These are phyloP conservation scores for Myripristis murdjan DNA, from an alignment of 2,797 vertebrate species.

Conservation along the genomic window DNA sequence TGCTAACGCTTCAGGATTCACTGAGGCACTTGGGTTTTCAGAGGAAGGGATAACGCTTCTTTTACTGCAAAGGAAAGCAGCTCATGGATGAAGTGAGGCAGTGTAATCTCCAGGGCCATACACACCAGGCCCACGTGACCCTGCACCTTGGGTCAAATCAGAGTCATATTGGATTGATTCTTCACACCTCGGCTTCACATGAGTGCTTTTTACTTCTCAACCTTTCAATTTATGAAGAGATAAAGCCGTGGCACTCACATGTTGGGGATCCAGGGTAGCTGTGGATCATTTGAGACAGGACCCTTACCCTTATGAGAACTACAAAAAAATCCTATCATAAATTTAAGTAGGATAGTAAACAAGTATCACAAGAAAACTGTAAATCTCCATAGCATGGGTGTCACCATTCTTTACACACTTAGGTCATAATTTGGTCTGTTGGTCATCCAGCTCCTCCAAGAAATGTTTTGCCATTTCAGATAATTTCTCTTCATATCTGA, in stretches of 20 bases:
- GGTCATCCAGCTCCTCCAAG: too few species aligned
- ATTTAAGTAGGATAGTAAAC: not conserved
- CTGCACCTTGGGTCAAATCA: conserved; percentile 13
- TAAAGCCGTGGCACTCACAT: not conserved
- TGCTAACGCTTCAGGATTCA: not conserved
- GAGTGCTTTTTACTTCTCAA: conserved; percentile 8
- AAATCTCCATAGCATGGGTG: not conserved
- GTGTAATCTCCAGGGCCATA: conserved; percentile 3
- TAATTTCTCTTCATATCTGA: too few species aligned
- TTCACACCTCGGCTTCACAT: conserved; percentile 34
- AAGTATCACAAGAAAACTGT: not conserved
- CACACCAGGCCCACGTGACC: not conserved
- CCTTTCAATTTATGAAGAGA: conserved; percentile 11
- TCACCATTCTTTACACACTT: too few species aligned
- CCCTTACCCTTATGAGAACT: too few species aligned
- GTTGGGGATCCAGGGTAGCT: not conserved
- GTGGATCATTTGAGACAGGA: too few species aligned
- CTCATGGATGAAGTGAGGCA: conserved; percentile 12
- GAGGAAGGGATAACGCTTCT: conserved; percentile 1
- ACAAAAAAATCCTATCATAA: too few species aligned
- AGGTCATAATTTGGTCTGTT: too few species aligned
- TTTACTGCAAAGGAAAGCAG: not conserved
- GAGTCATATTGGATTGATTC: conserved; percentile 40
- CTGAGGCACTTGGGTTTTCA: not conserved
- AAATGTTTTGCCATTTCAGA: too few species aligned